These are phyloP conservation scores for Prosapia bicincta DNA, from an alignment of 2,888 invertebrate genomes.

Conservation along the genomic window DNA sequence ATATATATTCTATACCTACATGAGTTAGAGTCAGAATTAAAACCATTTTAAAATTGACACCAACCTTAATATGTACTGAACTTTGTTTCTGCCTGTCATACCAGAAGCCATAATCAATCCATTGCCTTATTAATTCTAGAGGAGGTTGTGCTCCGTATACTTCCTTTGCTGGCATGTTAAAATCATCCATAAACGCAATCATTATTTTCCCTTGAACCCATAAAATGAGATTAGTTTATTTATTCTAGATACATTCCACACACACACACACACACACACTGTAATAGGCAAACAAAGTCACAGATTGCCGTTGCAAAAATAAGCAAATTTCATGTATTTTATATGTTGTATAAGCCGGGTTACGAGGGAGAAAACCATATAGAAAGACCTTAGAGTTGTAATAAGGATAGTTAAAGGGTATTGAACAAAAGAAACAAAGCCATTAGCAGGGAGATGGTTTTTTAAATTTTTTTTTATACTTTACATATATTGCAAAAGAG, in stretches of 20 bases:
- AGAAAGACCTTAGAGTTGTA: too few species aligned
- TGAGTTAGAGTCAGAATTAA: too few species aligned
- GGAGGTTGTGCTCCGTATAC: constrained; percentile 87
- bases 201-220: constrained; percentile 58
- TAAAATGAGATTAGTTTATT: not conserved
- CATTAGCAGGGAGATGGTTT: too few species aligned
- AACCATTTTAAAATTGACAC: not conserved
- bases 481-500: too few species aligned
- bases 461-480: too few species aligned
- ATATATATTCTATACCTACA: too few species aligned
- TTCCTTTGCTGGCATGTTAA: constrained; percentile 91
- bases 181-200: constrained; percentile 86
- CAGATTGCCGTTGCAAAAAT: too few species aligned
- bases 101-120: constrained; percentile 90
- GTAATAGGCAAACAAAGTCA: too few species aligned
- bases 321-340: too few species aligned
- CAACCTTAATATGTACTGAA: constrained; percentile 63
- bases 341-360: too few species aligned
- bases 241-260: not conserved
- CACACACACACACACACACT: not conserved
- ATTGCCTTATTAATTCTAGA: constrained; percentile 76
- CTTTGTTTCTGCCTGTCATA: constrained; percentile 78
- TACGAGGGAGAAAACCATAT: too few species aligned
- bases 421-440: too few species aligned
- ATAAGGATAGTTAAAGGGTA: not conserved